A percentile compares a stretch with the other conserved stretches of the same genome.
These are phyloP conservation scores for Trachymyrmex cornetzi DNA, from an alignment of 1,140 invertebrate species.

Conservation along the genomic window DNA sequence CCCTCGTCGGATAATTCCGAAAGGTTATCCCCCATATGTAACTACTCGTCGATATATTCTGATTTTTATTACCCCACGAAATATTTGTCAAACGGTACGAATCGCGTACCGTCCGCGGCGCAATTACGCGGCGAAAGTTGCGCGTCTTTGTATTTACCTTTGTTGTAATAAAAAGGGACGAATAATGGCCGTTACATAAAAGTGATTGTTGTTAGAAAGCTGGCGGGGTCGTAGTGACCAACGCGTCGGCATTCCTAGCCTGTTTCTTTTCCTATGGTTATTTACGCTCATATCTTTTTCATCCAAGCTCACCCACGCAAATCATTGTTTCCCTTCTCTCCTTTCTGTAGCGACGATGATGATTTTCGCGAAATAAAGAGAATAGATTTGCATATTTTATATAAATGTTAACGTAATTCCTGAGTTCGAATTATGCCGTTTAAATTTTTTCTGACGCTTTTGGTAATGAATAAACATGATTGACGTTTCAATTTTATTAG, in stretches of 20 bases:
- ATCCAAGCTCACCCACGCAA: slow-evolving; percentile 42
- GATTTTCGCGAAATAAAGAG: neutral
- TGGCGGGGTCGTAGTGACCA: slow-evolving; percentile 75
- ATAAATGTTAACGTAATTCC: neutral
- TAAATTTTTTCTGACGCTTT: slow-evolving; percentile 1
- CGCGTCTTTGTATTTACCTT: slow-evolving; percentile 83
- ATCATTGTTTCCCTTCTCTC: slow-evolving; percentile 43
- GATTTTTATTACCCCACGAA: slow-evolving; percentile 17
- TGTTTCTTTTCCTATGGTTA: slow-evolving; percentile 59
- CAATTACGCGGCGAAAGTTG: slow-evolving; percentile 37
- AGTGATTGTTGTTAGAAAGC: slow-evolving; percentile 84
- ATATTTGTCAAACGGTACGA: slow-evolving; percentile 40
- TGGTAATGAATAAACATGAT: neutral
- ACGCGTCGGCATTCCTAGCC: slow-evolving; percentile 51
- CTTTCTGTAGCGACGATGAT: neutral
- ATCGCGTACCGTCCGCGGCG: slow-evolving; percentile 27
- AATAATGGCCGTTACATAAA: slow-evolving; percentile 85
- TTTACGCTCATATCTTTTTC: slow-evolving; percentile 53
- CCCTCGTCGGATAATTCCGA: slow-evolving; percentile 77
- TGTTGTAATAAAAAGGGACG: slow-evolving; percentile 82
- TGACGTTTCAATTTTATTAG: slow-evolving; percentile 17
- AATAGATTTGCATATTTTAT: neutral
- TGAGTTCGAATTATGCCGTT: neutral
- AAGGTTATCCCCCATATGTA: slow-evolving; percentile 52
- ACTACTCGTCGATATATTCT: slow-evolving; percentile 47